phyloP scores from a whole-genome alignment of 53 echinoderm and acorn worm species.

The Temnopleurus reevesii region DNA sequence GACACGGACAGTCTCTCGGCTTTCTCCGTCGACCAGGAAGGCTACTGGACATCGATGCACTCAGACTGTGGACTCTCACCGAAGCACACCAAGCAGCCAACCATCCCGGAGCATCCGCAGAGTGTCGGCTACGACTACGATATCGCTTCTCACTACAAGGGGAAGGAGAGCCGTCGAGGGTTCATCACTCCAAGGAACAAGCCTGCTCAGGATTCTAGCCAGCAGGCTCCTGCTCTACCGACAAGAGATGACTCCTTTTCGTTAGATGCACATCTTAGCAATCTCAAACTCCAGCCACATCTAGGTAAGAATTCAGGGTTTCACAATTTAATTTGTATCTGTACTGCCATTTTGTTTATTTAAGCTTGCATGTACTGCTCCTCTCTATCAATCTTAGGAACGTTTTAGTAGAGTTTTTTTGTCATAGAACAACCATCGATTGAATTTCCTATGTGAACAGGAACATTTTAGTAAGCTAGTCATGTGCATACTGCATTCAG shows the following conservation, averaged over 20 bases:
- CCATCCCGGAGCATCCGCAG: slow-evolving; percentile 24
- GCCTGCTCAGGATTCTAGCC: neutral
- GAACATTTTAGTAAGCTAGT: neutral
- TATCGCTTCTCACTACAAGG: slow-evolving; percentile 51
- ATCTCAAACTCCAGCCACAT: slow-evolving; percentile 3
- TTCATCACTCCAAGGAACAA: slow-evolving; percentile 60
- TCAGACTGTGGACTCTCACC: slow-evolving; percentile 92
- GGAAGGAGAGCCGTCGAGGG: slow-evolving; percentile 23
- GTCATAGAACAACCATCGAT: neutral
- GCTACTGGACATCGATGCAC: slow-evolving; percentile 99
- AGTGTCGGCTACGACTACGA: slow-evolving; percentile 53
- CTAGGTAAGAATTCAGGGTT: slow-evolving; percentile 39
- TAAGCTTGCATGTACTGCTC: no score
- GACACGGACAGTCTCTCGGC: slow-evolving; percentile 88
- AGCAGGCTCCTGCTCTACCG: slow-evolving; percentile 33
- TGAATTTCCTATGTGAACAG: neutral
- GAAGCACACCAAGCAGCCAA: slow-evolving; percentile 52
- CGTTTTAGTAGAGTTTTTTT: no score
- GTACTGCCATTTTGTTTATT: no score
- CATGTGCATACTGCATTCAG: neutral
- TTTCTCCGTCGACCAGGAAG: slow-evolving; percentile 92
- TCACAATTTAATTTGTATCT: no score
- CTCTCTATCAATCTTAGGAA: no score
- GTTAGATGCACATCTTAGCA: slow-evolving; percentile 33
- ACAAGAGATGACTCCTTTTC: slow-evolving; percentile 40